phyloP scores from a whole-genome alignment of 2,888 invertebrate species.

The Yponomeuta cagnagella region DNA sequence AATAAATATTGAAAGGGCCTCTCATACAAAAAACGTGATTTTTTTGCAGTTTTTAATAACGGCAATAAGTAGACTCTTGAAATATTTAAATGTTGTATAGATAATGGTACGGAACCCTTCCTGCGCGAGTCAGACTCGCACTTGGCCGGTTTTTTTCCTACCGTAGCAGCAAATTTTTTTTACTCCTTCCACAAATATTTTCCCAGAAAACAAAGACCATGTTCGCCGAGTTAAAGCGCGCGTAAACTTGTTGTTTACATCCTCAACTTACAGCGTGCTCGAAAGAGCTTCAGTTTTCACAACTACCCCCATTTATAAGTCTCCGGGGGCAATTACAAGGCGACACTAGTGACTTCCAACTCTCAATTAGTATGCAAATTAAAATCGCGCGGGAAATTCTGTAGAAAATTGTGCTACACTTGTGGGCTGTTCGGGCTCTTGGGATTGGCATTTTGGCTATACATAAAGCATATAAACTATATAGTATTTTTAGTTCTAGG shows the following conservation, averaged over 20 bases:
- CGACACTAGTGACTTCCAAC: conserved; percentile 17
- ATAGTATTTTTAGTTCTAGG: too few relatives aligned
- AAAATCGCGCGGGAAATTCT: conserved; percentile 19
- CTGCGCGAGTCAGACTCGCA: too few relatives aligned
- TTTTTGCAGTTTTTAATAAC: too few relatives aligned
- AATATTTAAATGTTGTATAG: too few relatives aligned
- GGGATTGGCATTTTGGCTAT: background rate
- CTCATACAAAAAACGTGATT: too few relatives aligned
- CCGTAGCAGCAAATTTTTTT: background rate
- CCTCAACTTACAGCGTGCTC: background rate
- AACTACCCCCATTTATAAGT: conserved; percentile 21
- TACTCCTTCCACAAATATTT: background rate
- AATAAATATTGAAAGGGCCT: too few relatives aligned
- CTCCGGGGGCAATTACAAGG: conserved; percentile 21
- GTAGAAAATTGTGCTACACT: conserved; percentile 18
- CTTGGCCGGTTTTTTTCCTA: background rate
- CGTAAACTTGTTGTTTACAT: background rate
- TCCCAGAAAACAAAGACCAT: background rate
- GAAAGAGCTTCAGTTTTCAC: conserved; percentile 17
- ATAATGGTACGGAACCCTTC: too few relatives aligned
- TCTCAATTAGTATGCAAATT: conserved; percentile 24
- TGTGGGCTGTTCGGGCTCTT: background rate
- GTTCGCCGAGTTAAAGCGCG: background rate
- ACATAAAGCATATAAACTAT: too few relatives aligned
- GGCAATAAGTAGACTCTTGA: too few relatives aligned